Base-by-base conservation (phyloP, 2,888 invertebrate species). In the Clusia tigrina region DNA sequence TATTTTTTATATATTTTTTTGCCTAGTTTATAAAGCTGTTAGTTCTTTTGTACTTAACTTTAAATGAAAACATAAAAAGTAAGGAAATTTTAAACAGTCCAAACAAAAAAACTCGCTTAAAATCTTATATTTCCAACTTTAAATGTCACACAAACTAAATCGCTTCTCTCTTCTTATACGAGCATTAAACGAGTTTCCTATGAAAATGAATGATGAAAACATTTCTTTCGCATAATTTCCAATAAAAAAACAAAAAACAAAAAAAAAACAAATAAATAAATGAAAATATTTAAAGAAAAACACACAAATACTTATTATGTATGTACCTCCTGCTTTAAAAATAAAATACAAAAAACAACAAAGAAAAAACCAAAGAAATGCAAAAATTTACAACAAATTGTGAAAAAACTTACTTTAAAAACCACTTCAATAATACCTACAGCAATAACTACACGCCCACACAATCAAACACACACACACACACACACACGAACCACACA, bases 261-360 rank as follows among this genome's bases (percentile, higher is more conserved):
- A 55, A 18, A 38, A 54, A 18, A 60, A 25, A n/a, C 42, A 15
- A 6, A 42, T n/a, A 42, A 2, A 48, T 48, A 48, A 6, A 53
- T 53, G 32, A 46, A 53, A 25, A 53, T 58, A 62, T 53, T 57
- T 57, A 32, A 54, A 60, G 46, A 60, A 48, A 23, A 60, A 52
- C 56, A 61, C 26, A 54, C 48, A 62, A 62, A 51, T n/a, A n/a
- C n/a, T n/a, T n/a, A n/a, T n/a, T n/a, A n/a, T n/a, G n/a, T 67
- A 77, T 74, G 78, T 76, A 76, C 76, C 76, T 76, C 78, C 75
- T 76, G 76, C 76, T 76, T 76, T 75, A 78, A 69, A 72, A 67
- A n/a, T n/a, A 71, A 71, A 66, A 56, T 26, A 20, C n/a, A 37
- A 60, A 46, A 46, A 10, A 18, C 17, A 55, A 56, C 18, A n/a